Conservation (phyloP, 1,140 invertebrate species). For the Eueides isabella region DNA sequence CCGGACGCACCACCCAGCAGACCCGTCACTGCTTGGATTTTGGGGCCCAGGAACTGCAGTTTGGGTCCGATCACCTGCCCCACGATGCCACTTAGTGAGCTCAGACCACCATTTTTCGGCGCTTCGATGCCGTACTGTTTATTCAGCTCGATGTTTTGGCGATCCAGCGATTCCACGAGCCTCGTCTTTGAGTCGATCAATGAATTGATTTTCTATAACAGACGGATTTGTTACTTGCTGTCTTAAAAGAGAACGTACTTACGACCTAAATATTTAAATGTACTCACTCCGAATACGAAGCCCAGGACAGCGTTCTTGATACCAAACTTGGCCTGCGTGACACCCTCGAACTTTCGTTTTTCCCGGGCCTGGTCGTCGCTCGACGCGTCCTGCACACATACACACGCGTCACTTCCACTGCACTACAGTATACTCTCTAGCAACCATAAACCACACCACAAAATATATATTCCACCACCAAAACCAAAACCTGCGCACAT, state of each 20-base stretch:
- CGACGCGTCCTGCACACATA: slow-evolving; percentile 69
- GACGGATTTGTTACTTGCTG: slow-evolving; percentile 15
- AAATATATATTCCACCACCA: slow-evolving; percentile 32
- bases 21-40: slow-evolving; percentile 83
- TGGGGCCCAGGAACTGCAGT: slow-evolving; percentile 81
- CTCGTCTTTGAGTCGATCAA: slow-evolving; percentile 89
- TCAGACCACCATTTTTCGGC: slow-evolving; percentile 73
- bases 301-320: slow-evolving; percentile 89
- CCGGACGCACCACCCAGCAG: slow-evolving; percentile 82
- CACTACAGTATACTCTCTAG: slow-evolving; percentile 40
- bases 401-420: slow-evolving; percentile 48
- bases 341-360: slow-evolving; percentile 87
- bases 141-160: slow-evolving; percentile 88
- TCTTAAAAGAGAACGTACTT: neutral
- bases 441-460: slow-evolving; percentile 44
- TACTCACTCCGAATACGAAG: slow-evolving; percentile 91
- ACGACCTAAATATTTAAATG: neutral
- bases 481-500: slow-evolving; percentile 22
- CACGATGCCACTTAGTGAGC: slow-evolving; percentile 78
- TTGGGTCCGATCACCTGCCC: slow-evolving; percentile 84
- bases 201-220: slow-evolving; percentile 88
- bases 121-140: slow-evolving; percentile 87
- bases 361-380: slow-evolving; percentile 81
- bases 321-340: slow-evolving; percentile 86
- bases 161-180: slow-evolving; percentile 86